A percentile compares a stretch with the other conserved stretches of the same genome.
phyloP scores from a whole-genome alignment of 2,797 vertebrate species.

The Apogon talboti region DNA sequence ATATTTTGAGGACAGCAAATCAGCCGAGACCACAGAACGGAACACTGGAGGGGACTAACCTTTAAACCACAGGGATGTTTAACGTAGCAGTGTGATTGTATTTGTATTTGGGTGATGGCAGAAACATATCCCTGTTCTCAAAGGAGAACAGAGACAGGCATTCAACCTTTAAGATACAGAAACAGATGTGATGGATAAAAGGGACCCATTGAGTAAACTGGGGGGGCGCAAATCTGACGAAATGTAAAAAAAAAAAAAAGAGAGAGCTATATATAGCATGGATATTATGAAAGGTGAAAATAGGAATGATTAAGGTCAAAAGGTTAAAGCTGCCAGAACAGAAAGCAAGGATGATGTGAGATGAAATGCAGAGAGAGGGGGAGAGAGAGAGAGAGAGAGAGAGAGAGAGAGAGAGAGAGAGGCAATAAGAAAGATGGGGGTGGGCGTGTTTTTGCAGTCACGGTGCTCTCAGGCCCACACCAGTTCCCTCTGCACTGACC shows the following conservation, averaged over 20 bases:
- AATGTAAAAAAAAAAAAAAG: not conserved
- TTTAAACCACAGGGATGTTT: conserved; percentile 56
- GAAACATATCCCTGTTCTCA: conserved; percentile 46
- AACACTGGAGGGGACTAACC: conserved; percentile 55
- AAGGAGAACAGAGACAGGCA: conserved; percentile 41
- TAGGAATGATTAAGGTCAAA: conserved; percentile 57
- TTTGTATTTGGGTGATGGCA: conserved; percentile 61
- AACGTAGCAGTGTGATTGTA: conserved; percentile 48
- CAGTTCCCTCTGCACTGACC: conserved; percentile 83
- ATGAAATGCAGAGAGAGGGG: conserved; percentile 35
- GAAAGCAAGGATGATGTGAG: conserved; percentile 39
- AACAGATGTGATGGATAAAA: conserved; percentile 30
- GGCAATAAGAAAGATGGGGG: conserved; percentile 58
- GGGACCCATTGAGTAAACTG: not conserved
- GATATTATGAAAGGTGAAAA: conserved; percentile 34
- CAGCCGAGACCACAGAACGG: conserved; percentile 38
- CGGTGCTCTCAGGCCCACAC: conserved; percentile 79
- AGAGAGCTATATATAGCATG: conserved; percentile 21
- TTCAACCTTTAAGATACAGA: conserved; percentile 38
- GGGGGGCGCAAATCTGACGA: not conserved
- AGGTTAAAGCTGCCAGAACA: conserved; percentile 53
- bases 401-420: conserved; percentile 26
- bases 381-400: conserved; percentile 9
- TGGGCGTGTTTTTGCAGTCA: conserved; percentile 73
- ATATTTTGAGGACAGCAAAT: conserved; percentile 53